Evolutionary conservation across 2,113 vertebrate genomes (phyloP).

Genomic region (Indri indri): DNA sequence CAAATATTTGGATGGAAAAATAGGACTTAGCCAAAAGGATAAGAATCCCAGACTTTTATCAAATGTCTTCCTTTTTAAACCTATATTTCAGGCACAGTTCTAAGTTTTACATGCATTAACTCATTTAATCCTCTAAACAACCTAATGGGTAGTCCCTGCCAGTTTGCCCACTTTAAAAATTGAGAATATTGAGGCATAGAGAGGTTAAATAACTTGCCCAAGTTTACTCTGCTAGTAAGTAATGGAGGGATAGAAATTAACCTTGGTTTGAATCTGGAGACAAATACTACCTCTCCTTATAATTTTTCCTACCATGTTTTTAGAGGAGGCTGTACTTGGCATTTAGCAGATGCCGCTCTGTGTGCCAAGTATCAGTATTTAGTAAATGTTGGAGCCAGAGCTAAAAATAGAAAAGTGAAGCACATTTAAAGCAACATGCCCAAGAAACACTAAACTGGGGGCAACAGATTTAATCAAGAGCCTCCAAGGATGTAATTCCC

Average conservation of each 20-base stretch:
- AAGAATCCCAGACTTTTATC: neutral
- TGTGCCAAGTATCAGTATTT: neutral
- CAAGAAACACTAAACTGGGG: neutral
- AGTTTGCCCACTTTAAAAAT: neutral
- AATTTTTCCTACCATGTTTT: neutral
- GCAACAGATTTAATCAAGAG: neutral
- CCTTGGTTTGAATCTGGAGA: neutral
- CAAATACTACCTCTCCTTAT: neutral
- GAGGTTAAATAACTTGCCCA: neutral
- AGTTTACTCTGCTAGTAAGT: neutral
- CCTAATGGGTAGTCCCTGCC: neutral
- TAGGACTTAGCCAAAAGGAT: neutral
- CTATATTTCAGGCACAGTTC: neutral
- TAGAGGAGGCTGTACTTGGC: neutral
- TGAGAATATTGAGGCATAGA: neutral
- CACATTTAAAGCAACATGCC: neutral
- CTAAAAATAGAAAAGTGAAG: neutral
- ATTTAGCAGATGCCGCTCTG: constrained; percentile 15
- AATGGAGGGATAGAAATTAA: neutral
- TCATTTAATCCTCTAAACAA: neutral
- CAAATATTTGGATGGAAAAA: neutral
- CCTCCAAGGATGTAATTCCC: neutral
- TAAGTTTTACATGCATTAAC: neutral
- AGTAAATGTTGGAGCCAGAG: neutral
- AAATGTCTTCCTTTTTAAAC: neutral